Evolutionary conservation across 1,140 invertebrate genomes (phyloP), one percentile per base, ranked within the genome.

Genomic region (Zaprionus nigranus): DNA sequence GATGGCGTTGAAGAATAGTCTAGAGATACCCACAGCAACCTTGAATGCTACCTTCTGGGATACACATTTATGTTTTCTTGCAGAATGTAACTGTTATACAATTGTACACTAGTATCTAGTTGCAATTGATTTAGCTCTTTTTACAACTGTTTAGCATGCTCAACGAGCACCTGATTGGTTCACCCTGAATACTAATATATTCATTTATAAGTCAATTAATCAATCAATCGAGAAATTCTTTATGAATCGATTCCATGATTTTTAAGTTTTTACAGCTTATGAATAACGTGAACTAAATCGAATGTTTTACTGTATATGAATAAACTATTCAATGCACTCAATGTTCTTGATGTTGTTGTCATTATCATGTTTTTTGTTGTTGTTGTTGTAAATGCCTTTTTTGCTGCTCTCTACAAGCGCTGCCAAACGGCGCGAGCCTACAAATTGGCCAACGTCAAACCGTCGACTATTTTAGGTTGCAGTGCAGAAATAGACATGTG

Each of bases 391-490:
- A 22, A 26, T 59, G 20, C 9, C 26, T 30, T 30, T 30, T 30
- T 40, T 59, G 22, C 36, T 38, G 34, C 34, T 38, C 30, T 38
- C 30, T 24, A 22, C 20, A 20, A 40, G 30, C 30, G 36, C 36
- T 59, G 57, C 57, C 15, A 62, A 62, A 62, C 20, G 60, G 60
- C 7, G 30, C 51, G 49, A 24, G 49, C 15, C 49, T 64, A 26
- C 9, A 54, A 36, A 51, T 53, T 28, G 61, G 28, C 34, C 22
- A 64, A 54, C 34, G 49, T 38, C 61, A 64, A 54, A 53, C 20
- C 49, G 30, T 53, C 61, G 61, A 34, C 12, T 49, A 64, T 53
- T 64, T 64, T 20, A 38, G 53, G 34, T 36, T 51, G 46, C 20
- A 51, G 22, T 40, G 46, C 46, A 64, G 51, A 24, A 51, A 63